Evolutionary conservation across 2,888 invertebrate genomes (phyloP).

Genomic region (Elmis aenea): DNA sequence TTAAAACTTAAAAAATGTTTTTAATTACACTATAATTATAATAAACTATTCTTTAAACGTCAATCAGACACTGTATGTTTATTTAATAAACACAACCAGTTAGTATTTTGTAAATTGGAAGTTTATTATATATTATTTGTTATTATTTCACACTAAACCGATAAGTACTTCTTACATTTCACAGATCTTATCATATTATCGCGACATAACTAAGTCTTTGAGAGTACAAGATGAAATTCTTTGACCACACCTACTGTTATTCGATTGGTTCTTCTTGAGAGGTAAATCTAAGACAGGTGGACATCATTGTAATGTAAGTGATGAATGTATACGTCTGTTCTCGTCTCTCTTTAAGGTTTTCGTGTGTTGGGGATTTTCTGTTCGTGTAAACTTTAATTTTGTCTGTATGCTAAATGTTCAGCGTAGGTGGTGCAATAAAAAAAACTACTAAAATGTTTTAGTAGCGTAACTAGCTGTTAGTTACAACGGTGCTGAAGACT

Average conservation of each 20-base stretch:
- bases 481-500: too few relatives aligned
- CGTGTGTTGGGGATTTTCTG: not conserved
- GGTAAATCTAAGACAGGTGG: slow-evolving; percentile 22
- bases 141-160: slow-evolving; percentile 48
- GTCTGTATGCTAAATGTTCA: too few relatives aligned
- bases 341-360: not conserved
- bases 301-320: slow-evolving; percentile 6
- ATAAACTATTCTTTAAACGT: slow-evolving; percentile 34
- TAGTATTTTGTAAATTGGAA: slow-evolving; percentile 45
- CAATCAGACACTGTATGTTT: slow-evolving; percentile 39
- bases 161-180: slow-evolving; percentile 45
- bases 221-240: slow-evolving; percentile 34
- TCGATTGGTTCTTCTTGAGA: slow-evolving; percentile 31
- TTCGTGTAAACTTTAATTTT: too few relatives aligned
- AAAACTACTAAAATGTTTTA: too few relatives aligned
- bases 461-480: too few relatives aligned
- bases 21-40: too few relatives aligned
- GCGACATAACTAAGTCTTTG: slow-evolving; percentile 39
- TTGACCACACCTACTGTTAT: slow-evolving; percentile 32
- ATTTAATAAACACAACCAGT: slow-evolving; percentile 40
- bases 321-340: not conserved
- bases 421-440: too few relatives aligned
- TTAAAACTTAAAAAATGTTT: too few relatives aligned
- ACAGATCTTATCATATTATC: slow-evolving; percentile 43
- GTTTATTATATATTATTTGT: slow-evolving; percentile 47